Base-by-base conservation (phyloP, 2,113 vertebrate species). In the Fulica atra region DNA sequence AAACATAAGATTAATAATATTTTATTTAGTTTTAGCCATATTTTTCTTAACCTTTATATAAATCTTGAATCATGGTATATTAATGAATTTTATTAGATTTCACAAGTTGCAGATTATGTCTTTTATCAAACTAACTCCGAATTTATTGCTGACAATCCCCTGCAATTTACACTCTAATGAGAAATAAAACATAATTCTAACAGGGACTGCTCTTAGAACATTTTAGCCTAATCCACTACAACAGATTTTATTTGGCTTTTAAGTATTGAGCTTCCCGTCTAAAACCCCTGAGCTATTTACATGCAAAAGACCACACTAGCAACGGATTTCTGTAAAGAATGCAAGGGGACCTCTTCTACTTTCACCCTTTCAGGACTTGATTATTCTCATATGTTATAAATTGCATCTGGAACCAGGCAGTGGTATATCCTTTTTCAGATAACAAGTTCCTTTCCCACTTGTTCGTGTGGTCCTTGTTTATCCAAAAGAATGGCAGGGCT, bases 51-150 rank as follows among this genome's bases (percentile, higher is more conserved):
- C 93, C 92, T 93, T 92, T 95, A 89, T 9, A 96, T 93, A 90
- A 96, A 95, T 88, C 76, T 79, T 96, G 93, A 96, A 86, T 96
- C 91, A 78, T 78, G 68, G 53, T 89, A 80, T 81, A 97, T 95
- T 98, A 97, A 95, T 92, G 78, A 91, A 96, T 94, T 98, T 97
- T 97, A 97, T 95, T 96, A 31, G 33, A 93, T 86, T 96, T 97
- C 93, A 92, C 86, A 84, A 91, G 81, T 94, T 90, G 72, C 74
- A 93, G 96, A 94, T 85, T 72, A 89, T 36, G 66, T 20, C 83
- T 93, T 97, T 95, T 95, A 96, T 88, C 85, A 92, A 92, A 85
- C 77, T 93, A 65, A 80, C 76, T 93, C 46, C 59, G 91, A 86
- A 89, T 95, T 35, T 81, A 82, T 63, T 42, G 15, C 63, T 68